Base-by-base conservation (phyloP, 2,888 invertebrate species). In the Molorchus minor region DNA sequence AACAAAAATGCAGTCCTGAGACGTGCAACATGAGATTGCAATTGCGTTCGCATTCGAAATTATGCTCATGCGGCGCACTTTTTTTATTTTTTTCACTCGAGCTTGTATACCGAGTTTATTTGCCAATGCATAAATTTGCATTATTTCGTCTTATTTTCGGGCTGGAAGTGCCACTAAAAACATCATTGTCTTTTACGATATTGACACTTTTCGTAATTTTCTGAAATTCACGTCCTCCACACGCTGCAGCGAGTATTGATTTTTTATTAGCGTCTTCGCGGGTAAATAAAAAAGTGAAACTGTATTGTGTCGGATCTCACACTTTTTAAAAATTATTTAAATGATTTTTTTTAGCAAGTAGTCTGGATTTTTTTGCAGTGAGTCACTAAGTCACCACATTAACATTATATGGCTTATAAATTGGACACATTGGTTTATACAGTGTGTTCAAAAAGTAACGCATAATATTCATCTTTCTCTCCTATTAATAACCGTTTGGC, bases 21-120 rank as follows among this genome's bases (percentile, higher is more conserved):
- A 66, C 64, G 66, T 64, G 68, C 70, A 66, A 70, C 70, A 68
- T 63, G 67, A 69, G 63, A 70, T 62, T 63, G 64, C 70, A 68
- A 70, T 69, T 67, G 65, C 65, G 52, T 53, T 61, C 58, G 64
- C 60, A 65, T 54, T 66, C 62, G 60, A 51, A 56, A 56, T 61
- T 56, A 61, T 61, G 56, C 56, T 61, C 56, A 53, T 53, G 40
- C 52, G 40, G 46, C 35, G 46, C 35, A 33, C 46, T 43, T 51
- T 53, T 46, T 46, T 19, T 51, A 17, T 29, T 17, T 61, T 52
- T 41, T 61, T 56, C 40, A 16, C 21, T 20, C 20, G 47, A 43
- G 53, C 56, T 25, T 53, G 53, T 47, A 60, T 35, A 41, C 38
- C 46, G 58, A 30, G 58, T 51, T 57, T 61, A 61, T 58, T 61